Evolutionary conservation across 2,888 invertebrate species (phyloP).

Genomic region (Aphodius sticticus): DNA sequence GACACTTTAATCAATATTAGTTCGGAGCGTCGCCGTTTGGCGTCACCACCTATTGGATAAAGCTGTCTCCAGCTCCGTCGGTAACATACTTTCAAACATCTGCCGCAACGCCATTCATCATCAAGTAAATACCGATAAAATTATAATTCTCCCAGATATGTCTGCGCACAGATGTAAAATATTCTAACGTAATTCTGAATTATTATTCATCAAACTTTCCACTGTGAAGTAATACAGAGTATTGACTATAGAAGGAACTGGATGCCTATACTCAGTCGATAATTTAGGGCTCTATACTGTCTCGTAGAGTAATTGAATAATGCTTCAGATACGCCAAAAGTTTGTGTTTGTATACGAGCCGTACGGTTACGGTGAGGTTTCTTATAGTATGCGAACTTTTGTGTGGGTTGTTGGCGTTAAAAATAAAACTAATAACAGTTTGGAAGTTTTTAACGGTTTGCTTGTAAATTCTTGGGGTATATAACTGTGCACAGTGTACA

Average conservation of each 20-base stretch:
- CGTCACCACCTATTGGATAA: slow-evolving; percentile 23
- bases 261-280: too few relatives aligned
- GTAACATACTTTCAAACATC: slow-evolving; percentile 19
- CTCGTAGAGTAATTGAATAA: background rate
- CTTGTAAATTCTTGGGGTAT: background rate
- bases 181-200: slow-evolving; percentile 9
- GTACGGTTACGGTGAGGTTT: too few relatives aligned
- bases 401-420: background rate
- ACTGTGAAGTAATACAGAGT: too few relatives aligned
- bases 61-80: slow-evolving; percentile 20
- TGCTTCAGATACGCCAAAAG: background rate
- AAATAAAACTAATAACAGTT: background rate
- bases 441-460: background rate
- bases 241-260: too few relatives aligned
- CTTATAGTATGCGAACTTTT: too few relatives aligned
- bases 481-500: background rate
- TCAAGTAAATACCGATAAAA: slow-evolving; percentile 26
- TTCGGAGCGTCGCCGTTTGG: slow-evolving; percentile 31
- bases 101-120: slow-evolving; percentile 29
- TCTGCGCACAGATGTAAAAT: background rate
- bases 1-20: slow-evolving; percentile 25
- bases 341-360: background rate
- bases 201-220: slow-evolving; percentile 12
- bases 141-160: slow-evolving; percentile 30
- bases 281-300: too few relatives aligned